Percentiles rank a stretch among this genome's conserved stretches.
These are phyloP conservation scores for Tineola bisselliella DNA, from an alignment of 2,888 invertebrate genomes.

Conservation along the genomic window DNA sequence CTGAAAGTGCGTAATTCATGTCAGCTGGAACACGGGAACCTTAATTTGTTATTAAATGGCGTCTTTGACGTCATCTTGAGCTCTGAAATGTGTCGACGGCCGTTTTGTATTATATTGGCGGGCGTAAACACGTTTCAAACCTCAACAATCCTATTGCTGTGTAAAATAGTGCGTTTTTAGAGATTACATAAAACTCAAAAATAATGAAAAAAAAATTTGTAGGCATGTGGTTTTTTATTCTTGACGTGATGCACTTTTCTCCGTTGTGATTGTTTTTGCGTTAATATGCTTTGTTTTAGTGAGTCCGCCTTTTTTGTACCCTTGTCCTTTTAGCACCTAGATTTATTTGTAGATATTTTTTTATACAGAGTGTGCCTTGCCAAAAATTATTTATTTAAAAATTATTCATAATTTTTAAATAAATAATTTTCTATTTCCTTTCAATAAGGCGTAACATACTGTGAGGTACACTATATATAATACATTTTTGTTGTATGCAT, in stretches of 20 bases:
- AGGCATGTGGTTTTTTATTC: slow-evolving; percentile 33
- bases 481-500: not conserved
- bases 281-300: slow-evolving; percentile 61
- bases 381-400: not conserved
- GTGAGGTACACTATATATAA: too few species aligned
- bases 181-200: slow-evolving; percentile 40
- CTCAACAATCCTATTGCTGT: slow-evolving; percentile 39
- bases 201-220: slow-evolving; percentile 28
- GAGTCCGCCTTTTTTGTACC: slow-evolving; percentile 31
- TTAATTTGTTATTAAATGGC: slow-evolving; percentile 17
- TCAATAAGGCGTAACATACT: too few species aligned
- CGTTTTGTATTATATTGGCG: slow-evolving; percentile 18
- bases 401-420: not conserved
- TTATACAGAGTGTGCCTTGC: not conserved
- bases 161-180: slow-evolving; percentile 56
- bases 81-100: slow-evolving; percentile 52
- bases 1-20: slow-evolving; percentile 70
- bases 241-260: slow-evolving; percentile 61
- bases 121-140: slow-evolving; percentile 51
- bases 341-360: slow-evolving; percentile 8
- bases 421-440: too few species aligned
- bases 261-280: slow-evolving; percentile 45
- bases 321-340: slow-evolving; percentile 45
- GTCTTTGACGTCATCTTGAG: slow-evolving; percentile 23
- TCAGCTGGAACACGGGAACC: slow-evolving; percentile 61